These are phyloP conservation scores for Chaunax sp. DNA, from an alignment of 2,797 vertebrate species.

Conservation along the genomic window DNA sequence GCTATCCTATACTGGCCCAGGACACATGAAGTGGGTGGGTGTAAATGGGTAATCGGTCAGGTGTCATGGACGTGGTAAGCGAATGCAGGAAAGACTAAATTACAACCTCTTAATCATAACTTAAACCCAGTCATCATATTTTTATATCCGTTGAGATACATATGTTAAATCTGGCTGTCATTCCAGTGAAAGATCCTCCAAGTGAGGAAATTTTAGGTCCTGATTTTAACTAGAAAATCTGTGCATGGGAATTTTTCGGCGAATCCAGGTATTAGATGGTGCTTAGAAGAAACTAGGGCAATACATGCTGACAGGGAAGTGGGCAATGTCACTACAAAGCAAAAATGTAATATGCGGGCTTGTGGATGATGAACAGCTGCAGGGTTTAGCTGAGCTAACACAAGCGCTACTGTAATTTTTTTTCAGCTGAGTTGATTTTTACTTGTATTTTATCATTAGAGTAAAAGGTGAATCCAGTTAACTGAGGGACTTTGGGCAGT, in stretches of 20 bases:
- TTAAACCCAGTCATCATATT: background rate
- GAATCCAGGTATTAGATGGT: conserved; percentile 40
- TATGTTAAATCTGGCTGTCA: conserved; percentile 10
- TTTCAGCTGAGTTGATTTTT: conserved; percentile 22
- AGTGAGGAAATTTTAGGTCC: conserved; percentile 3
- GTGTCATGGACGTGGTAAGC: background rate
- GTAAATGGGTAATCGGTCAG: background rate
- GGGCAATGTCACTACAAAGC: conserved; percentile 50
- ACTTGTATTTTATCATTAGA: background rate
- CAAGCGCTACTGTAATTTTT: conserved; percentile 35
- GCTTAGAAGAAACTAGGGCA: conserved; percentile 54
- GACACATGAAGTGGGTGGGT: background rate
- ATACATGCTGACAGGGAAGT: conserved; percentile 46
- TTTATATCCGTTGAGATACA: conserved; percentile 3
- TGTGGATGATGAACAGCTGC: conserved; percentile 55
- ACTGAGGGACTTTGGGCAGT: background rate
- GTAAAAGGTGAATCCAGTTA: conserved; percentile 22
- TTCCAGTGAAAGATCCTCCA: conserved; percentile 13
- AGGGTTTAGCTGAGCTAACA: conserved; percentile 56
- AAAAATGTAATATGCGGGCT: conserved; percentile 42
- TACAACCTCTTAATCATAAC: conserved; percentile 6
- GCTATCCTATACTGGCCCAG: background rate
- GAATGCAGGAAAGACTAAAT: conserved; percentile 10
- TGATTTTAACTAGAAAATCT: conserved; percentile 21
- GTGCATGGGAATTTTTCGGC: conserved; percentile 26